Percentiles rank a stretch among this genome's conserved stretches.
Conservation (phyloP, 2,797 vertebrate species). For the Sebastes umbrosus region DNA sequence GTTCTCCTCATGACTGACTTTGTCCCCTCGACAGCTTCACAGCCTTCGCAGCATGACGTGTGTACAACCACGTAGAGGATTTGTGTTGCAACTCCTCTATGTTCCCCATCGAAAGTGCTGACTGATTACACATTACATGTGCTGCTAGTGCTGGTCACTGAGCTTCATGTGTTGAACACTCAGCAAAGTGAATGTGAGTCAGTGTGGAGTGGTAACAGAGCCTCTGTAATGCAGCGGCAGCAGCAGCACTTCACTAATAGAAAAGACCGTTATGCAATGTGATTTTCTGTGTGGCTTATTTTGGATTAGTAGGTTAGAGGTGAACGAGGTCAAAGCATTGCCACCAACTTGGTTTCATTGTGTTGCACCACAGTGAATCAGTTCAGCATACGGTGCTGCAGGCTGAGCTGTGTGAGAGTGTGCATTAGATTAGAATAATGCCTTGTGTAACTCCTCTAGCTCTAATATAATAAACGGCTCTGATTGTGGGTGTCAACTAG, state of each 20-base stretch:
- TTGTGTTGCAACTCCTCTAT: neutral
- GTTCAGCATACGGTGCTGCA: neutral
- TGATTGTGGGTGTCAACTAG: neutral
- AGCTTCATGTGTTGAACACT: neutral
- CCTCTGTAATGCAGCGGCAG: neutral
- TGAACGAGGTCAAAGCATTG: conserved; percentile 17
- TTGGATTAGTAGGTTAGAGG: conserved; percentile 44
- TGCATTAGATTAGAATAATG: neutral
- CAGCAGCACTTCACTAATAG: conserved; percentile 18
- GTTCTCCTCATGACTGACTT: neutral
- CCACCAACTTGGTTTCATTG: conserved; percentile 11
- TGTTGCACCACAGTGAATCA: conserved; percentile 23
- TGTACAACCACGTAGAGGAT: neutral
- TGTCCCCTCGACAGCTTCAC: neutral
- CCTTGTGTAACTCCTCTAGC: neutral
- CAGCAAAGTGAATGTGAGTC: neutral
- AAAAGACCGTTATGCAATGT: conserved; percentile 50
- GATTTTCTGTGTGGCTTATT: conserved; percentile 45
- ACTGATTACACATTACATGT: neutral
- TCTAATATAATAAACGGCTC: neutral
- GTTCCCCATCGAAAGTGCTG: conserved; percentile 4
- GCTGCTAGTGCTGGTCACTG: neutral
- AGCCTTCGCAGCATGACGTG: neutral
- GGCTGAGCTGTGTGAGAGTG: neutral
- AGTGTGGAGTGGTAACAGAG: neutral